phyloP scores from a whole-genome alignment of 2,888 invertebrate genomes.

The Pherbina coryleti region DNA sequence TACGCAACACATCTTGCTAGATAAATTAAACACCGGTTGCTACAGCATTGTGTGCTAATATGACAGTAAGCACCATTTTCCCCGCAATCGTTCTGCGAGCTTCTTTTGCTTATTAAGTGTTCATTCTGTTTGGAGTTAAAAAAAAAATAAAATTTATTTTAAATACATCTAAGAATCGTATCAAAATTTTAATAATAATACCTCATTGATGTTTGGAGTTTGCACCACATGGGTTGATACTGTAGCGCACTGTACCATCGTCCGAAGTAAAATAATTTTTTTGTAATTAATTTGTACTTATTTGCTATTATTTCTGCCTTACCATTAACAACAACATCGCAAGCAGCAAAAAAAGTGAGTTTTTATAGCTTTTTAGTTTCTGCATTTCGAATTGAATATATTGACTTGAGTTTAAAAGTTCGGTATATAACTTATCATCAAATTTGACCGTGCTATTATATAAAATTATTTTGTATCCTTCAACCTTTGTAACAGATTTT shows the following conservation, averaged over 20 bases:
- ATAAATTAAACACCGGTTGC: slow-evolving; percentile 24
- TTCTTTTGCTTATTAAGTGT: no score
- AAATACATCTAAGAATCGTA: no score
- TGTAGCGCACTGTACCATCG: no score
- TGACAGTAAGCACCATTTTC: not conserved
- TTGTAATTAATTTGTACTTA: no score
- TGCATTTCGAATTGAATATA: not conserved
- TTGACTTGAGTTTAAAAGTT: not conserved
- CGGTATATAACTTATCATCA: not conserved
- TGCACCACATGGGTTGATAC: no score
- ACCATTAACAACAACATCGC: not conserved
- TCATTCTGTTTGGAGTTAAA: no score
- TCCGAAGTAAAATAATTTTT: no score
- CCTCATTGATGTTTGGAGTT: no score
- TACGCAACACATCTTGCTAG: slow-evolving; percentile 28
- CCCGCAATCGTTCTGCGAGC: not conserved
- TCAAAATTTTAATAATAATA: no score
- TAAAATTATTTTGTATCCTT: not conserved
- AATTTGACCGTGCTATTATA: not conserved
- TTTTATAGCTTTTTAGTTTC: not conserved
- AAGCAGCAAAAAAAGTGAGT: not conserved
- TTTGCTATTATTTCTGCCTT: not conserved
- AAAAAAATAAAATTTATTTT: no score
- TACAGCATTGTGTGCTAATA: slow-evolving; percentile 8
- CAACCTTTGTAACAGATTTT: no score